Percentiles rank a stretch among this genome's conserved stretches.
Conservation (phyloP, 1,140 invertebrate genomes). For the Heliconius himera region DNA sequence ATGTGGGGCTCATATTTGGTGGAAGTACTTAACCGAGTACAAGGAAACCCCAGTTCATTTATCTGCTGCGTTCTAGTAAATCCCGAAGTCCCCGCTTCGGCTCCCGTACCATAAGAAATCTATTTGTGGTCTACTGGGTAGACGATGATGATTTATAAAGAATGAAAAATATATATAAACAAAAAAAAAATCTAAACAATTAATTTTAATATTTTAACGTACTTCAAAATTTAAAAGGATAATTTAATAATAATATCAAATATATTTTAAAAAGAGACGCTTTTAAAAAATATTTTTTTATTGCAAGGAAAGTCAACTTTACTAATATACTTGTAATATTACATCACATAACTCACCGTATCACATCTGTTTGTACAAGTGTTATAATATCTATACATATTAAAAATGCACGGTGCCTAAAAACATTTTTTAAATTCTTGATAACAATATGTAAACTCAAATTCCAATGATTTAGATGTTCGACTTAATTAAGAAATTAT, state of each 20-base stretch:
- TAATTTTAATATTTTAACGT: too few species aligned
- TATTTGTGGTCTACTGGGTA: constrained; percentile 18
- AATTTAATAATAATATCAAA: too few species aligned
- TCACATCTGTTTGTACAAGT: neutral
- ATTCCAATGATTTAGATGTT: too few species aligned
- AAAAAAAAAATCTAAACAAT: neutral
- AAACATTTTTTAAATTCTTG: too few species aligned
- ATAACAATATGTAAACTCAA: too few species aligned
- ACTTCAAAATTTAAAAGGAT: too few species aligned
- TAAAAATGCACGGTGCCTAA: neutral
- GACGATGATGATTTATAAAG: neutral
- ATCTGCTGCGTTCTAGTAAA: too few species aligned
- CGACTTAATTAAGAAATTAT: too few species aligned
- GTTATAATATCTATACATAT: neutral
- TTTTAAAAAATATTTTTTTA: neutral
- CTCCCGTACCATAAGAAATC: neutral
- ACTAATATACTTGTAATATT: neutral
- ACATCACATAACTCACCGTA: neutral
- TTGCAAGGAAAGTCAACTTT: neutral
- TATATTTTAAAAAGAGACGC: neutral
- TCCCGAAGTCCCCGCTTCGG: too few species aligned
- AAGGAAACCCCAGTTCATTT: too few species aligned
- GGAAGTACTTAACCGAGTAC: too few species aligned
- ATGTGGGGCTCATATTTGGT: too few species aligned
- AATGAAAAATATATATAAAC: neutral